phyloP scores from a whole-genome alignment of 1,140 invertebrate genomes.

The Magallana gigas region DNA sequence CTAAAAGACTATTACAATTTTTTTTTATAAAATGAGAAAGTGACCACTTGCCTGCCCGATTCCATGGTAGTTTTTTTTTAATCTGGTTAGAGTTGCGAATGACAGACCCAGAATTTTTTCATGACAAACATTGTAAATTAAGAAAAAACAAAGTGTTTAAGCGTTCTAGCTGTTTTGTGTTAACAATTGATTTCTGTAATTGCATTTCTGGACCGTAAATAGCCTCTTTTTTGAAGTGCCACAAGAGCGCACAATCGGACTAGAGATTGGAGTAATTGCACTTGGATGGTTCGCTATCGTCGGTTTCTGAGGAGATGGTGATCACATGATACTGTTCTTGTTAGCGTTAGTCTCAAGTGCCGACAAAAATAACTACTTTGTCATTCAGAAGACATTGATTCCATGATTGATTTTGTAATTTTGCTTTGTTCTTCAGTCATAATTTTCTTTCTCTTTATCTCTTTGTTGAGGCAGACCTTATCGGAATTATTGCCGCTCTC shows the following conservation, averaged over 20 bases:
- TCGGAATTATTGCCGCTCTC: background rate
- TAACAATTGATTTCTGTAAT: conserved; percentile 13
- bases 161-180: conserved; percentile 2
- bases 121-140: conserved; percentile 8
- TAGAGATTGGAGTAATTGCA: conserved; percentile 1
- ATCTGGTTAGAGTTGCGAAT: background rate
- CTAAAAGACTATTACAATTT: too few species aligned
- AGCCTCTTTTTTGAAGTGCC: background rate
- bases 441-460: conserved; percentile 11
- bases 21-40: too few species aligned
- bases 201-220: conserved; percentile 19
- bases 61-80: background rate
- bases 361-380: conserved; percentile 15
- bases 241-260: background rate
- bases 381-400: conserved; percentile 21
- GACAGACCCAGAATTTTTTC: background rate
- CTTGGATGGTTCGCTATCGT: background rate
- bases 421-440: conserved; percentile 31
- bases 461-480: background rate
- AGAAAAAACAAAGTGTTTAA: conserved; percentile 4
- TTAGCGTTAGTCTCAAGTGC: background rate
- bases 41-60: background rate
- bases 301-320: background rate
- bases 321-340: conserved; percentile 22
- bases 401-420: background rate